Percentiles rank a stretch among this genome's conserved stretches.
phyloP scores from a whole-genome alignment of 1,140 invertebrate species.

The Temnothorax longispinosus region DNA sequence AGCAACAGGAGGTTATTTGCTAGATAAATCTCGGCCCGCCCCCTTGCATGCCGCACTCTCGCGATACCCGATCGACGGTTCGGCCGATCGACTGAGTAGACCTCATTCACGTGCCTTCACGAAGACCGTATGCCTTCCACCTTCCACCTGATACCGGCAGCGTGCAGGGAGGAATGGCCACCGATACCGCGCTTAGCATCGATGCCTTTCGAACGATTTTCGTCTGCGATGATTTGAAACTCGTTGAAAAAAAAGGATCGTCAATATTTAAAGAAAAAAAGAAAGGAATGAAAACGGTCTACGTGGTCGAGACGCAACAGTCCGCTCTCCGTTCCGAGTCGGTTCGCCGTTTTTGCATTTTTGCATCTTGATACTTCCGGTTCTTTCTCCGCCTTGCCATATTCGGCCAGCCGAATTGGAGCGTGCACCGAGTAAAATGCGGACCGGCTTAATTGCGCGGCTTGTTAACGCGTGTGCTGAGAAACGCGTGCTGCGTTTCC shows the following conservation, averaged over 20 bases:
- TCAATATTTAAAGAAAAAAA: neutral
- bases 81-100: slow-evolving; percentile 68
- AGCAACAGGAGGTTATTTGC: slow-evolving; percentile 77
- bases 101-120: slow-evolving; percentile 71
- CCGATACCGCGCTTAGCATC: slow-evolving; percentile 8
- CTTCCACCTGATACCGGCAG: slow-evolving; percentile 71
- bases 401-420: slow-evolving; percentile 51
- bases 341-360: slow-evolving; percentile 54
- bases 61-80: slow-evolving; percentile 77
- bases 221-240: neutral
- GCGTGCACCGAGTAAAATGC: slow-evolving; percentile 53
- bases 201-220: neutral
- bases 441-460: slow-evolving; percentile 51
- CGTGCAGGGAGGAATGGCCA: slow-evolving; percentile 27
- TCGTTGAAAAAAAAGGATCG: neutral
- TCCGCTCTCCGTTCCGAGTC: slow-evolving; percentile 37
- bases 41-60: slow-evolving; percentile 75
- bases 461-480: slow-evolving; percentile 44
- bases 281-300: neutral
- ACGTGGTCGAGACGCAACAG: slow-evolving; percentile 14
- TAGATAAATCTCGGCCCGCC: slow-evolving; percentile 78
- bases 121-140: slow-evolving; percentile 70
- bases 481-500: slow-evolving; percentile 25
- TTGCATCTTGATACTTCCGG: slow-evolving; percentile 57
- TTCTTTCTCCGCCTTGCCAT: slow-evolving; percentile 36